Percentiles rank a stretch among this genome's conserved stretches.
Conservation (phyloP, 2,113 vertebrate species). For the Bagarius yarrelli region DNA sequence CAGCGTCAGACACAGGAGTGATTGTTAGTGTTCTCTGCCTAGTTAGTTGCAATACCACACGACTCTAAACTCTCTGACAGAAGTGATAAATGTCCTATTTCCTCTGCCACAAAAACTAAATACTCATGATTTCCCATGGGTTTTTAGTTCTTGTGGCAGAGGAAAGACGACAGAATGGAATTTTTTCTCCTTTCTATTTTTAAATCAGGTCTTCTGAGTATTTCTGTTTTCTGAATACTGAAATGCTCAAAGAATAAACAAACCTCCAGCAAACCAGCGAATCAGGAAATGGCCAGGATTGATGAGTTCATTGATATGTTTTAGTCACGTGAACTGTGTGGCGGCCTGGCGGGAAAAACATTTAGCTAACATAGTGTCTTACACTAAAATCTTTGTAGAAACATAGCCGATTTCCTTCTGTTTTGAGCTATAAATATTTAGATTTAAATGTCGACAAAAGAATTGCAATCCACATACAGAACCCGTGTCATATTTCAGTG, state of each 20-base stretch:
- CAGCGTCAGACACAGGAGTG: conserved; percentile 34
- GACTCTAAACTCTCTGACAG: conserved; percentile 42
- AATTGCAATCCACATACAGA: no score
- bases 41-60: conserved; percentile 51
- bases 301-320: conserved; percentile 3
- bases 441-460: no score
- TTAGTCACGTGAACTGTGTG: no score
- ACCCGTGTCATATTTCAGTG: no score
- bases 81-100: conserved; percentile 58
- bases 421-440: no score
- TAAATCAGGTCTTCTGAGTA: conserved; percentile 18
- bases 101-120: conserved; percentile 19
- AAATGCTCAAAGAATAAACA: conserved; percentile 18
- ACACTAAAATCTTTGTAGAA: no score
- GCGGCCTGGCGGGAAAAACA: no score
- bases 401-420: no score
- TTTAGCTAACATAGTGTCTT: no score
- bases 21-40: conserved; percentile 42
- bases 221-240: conserved; percentile 4
- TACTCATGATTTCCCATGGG: neutral
- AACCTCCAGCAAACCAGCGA: neutral
- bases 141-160: no score
- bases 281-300: neutral
- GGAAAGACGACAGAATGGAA: no score
- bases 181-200: neutral